Percentiles rank a stretch among this genome's conserved stretches.
Evolutionary conservation across 2,113 vertebrate genomes (phyloP).

Genomic region (Zosterops pallidus): DNA sequence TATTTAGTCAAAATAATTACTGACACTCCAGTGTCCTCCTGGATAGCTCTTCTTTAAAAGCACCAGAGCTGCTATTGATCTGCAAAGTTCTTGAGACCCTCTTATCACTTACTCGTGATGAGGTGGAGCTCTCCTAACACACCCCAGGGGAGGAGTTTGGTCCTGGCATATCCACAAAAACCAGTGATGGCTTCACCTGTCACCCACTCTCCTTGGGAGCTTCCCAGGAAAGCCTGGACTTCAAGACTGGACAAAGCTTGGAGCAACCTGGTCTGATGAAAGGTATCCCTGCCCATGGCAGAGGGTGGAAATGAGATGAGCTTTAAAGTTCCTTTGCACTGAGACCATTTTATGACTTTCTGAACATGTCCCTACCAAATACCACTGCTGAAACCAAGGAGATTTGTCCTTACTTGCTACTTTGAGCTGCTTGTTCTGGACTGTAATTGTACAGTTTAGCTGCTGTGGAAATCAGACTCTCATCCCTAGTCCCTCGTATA

Average conservation of each 20-base stretch:
- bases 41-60: background rate
- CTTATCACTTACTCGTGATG: fast-evolving
- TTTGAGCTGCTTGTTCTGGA: background rate
- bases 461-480: background rate
- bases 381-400: fast-evolving
- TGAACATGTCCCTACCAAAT: background rate
- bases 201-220: background rate
- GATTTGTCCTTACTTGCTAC: background rate
- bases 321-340: background rate
- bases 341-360: background rate
- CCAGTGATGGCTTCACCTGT: background rate
- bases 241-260: background rate
- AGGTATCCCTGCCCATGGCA: background rate
- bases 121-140: background rate
- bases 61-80: background rate
- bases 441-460: background rate
- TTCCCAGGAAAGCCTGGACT: background rate
- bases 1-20: background rate
- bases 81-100: background rate
- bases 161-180: background rate
- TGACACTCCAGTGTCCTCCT: background rate
- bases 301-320: background rate
- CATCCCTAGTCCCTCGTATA: fast-evolving
- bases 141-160: fast-evolving
- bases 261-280: background rate